These are phyloP conservation scores for Coptodon rendalli DNA, from an alignment of 2,113 vertebrate genomes.

Conservation along the genomic window DNA sequence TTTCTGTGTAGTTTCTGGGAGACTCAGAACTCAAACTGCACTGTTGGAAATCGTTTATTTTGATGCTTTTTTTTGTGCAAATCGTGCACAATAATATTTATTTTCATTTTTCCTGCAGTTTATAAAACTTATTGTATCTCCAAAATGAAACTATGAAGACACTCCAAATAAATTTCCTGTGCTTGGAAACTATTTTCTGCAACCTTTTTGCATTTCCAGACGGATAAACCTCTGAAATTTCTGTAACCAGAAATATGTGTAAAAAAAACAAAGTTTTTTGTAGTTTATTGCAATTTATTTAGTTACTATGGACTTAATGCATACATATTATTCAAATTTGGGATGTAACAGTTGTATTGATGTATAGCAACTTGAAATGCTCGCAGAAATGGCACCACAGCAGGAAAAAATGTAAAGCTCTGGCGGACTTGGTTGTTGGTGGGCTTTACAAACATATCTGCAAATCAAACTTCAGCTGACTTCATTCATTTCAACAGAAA, in stretches of 20 bases:
- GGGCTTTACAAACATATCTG: background rate
- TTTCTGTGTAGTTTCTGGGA: background rate
- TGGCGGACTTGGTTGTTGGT: accelerated
- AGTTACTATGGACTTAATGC: background rate
- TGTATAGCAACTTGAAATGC: background rate
- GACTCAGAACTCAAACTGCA: background rate
- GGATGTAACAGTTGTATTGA: background rate
- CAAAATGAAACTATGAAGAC: accelerated
- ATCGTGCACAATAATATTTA: background rate
- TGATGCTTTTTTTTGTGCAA: background rate
- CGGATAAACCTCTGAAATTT: background rate
- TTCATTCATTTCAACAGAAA: background rate
- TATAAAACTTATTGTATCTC: background rate
- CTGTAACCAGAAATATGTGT: background rate
- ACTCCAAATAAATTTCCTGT: background rate
- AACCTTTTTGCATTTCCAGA: background rate
- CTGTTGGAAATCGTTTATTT: background rate
- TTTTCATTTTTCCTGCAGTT: accelerated
- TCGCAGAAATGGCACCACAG: background rate
- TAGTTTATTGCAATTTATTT: background rate
- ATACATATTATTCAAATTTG: accelerated
- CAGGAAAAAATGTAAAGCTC: background rate
- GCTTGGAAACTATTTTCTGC: background rate
- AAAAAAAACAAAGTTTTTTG: background rate
- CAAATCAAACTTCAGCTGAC: background rate